phyloP scores from a whole-genome alignment of 2,888 invertebrate genomes.

The Campopleginae sp. region DNA sequence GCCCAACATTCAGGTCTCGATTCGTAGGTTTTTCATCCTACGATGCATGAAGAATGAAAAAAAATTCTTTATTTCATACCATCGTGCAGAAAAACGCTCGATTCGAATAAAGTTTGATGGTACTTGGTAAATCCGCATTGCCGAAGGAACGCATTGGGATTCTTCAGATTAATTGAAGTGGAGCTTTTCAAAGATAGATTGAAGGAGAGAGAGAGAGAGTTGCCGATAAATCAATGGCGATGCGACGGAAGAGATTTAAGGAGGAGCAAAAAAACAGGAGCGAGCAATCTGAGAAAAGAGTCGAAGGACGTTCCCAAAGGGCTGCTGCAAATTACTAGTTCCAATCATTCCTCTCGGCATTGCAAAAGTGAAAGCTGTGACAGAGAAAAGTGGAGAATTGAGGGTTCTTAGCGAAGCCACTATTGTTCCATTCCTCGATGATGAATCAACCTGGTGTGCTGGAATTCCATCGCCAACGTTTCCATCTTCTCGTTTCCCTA shows the following conservation, averaged over 20 bases:
- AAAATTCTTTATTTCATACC: neutral
- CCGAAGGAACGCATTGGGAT: conserved; percentile 18
- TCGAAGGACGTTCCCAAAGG: conserved; percentile 42
- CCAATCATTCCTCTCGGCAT: conserved; percentile 54
- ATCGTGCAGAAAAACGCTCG: neutral
- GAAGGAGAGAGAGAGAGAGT: conserved; percentile 10
- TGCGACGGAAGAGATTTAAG: conserved; percentile 15
- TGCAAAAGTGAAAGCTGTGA: conserved; percentile 22
- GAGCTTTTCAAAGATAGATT: conserved; percentile 20
- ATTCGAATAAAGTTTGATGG: neutral
- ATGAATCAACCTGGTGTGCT: conserved; percentile 47
- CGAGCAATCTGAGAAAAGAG: conserved; percentile 27
- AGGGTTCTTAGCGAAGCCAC: conserved; percentile 29
- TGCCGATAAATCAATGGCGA: conserved; percentile 29
- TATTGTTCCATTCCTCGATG: conserved; percentile 60
- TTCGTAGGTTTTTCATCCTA: neutral
- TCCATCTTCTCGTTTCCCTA: conserved; percentile 42
- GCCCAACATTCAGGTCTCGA: neutral
- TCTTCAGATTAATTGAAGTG: conserved; percentile 16
- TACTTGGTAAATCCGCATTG: neutral
- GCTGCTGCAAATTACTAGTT: conserved; percentile 61
- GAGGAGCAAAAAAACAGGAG: conserved; percentile 10
- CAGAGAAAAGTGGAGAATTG: conserved; percentile 41
- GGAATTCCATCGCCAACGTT: neutral
- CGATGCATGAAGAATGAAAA: neutral